Evolutionary conservation across 2,888 invertebrate genomes (phyloP).

Genomic region (Vanessa cardui): DNA sequence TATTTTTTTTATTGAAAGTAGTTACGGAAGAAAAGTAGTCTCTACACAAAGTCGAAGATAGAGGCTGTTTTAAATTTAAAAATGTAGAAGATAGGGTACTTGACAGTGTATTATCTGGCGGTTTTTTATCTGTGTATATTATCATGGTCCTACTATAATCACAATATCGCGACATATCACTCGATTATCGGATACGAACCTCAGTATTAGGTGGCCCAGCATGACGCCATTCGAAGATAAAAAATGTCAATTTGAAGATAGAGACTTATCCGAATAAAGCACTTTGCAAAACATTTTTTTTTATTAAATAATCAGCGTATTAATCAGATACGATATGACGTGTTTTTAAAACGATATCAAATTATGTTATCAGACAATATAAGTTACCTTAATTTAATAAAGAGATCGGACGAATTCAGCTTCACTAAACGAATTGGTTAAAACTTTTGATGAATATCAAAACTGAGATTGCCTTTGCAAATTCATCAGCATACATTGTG

Average conservation of each 20-base stretch:
- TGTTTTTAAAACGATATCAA: constrained; percentile 2
- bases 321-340: not conserved
- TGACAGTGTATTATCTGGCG: not conserved
- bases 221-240: constrained; percentile 29
- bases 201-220: constrained; percentile 31
- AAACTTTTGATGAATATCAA: constrained; percentile 1
- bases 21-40: not conserved
- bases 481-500: too few relatives aligned
- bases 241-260: constrained; percentile 15
- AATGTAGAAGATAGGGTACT: not conserved
- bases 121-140: constrained; percentile 9
- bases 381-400: not conserved
- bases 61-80: not conserved
- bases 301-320: too few relatives aligned
- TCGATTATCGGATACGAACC: constrained; percentile 47
- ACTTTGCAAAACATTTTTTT: too few relatives aligned
- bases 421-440: not conserved
- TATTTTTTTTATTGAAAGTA: too few relatives aligned
- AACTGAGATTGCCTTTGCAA: not conserved
- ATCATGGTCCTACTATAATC: not conserved
- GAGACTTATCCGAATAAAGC: not conserved
- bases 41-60: not conserved
- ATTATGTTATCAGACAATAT: not conserved
- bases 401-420: not conserved
- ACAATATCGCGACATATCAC: constrained; percentile 36